Evolutionary conservation across 2,888 invertebrate genomes (phyloP).

Genomic region (Drosophila borborema): DNA sequence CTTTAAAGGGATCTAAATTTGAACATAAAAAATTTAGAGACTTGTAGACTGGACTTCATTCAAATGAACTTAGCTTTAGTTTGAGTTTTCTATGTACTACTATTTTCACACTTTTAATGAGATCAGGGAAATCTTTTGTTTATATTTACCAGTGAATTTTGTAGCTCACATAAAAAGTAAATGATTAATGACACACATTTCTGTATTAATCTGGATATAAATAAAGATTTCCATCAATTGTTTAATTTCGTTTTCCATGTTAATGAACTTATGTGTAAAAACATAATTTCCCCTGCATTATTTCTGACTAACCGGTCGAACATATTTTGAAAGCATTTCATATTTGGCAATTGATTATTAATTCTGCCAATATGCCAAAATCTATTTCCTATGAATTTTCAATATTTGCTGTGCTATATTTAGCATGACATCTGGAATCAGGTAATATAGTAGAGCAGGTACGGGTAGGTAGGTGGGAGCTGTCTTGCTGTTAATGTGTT

Average conservation of each 20-base stretch:
- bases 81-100: background rate
- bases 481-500: constrained; percentile 42
- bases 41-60: too few species aligned
- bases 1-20: background rate
- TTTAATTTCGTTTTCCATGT: background rate
- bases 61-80: too few species aligned
- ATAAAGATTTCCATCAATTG: constrained; percentile 7
- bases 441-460: constrained; percentile 8
- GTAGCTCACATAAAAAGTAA: background rate
- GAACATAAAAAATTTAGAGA: background rate
- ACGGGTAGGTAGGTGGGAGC: background rate
- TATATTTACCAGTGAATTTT: background rate
- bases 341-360: constrained; percentile 55
- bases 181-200: background rate
- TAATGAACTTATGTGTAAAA: constrained; percentile 46
- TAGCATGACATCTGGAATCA: constrained; percentile 56
- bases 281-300: constrained; percentile 20
- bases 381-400: constrained; percentile 68
- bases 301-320: constrained; percentile 1
- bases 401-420: constrained; percentile 52
- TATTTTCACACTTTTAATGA: background rate
- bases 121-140: background rate
- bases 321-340: constrained; percentile 52
- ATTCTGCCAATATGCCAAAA: constrained; percentile 54
- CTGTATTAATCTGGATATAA: constrained; percentile 25